Conservation (phyloP, 2,113 vertebrate species). For the Rhinichthys klamathensis region DNA sequence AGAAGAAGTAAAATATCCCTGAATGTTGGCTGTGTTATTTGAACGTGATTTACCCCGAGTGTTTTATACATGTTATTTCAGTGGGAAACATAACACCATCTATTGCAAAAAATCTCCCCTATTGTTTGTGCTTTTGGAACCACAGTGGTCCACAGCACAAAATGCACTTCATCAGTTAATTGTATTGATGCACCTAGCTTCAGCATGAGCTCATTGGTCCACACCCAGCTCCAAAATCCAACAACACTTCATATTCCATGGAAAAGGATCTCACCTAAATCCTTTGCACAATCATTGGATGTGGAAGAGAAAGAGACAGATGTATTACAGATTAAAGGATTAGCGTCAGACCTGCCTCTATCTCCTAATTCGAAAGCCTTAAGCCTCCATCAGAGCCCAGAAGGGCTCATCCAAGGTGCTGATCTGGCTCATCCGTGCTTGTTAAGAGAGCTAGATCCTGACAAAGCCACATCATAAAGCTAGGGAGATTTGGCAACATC, state of each 20-base stretch:
- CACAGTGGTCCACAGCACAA: not conserved
- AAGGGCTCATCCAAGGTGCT: slow-evolving; percentile 46
- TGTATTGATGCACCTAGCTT: not conserved
- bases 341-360: slow-evolving; percentile 27
- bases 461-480: slow-evolving; percentile 31
- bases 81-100: too few species aligned
- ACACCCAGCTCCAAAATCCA: not conserved
- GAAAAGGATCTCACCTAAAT: slow-evolving; percentile 21
- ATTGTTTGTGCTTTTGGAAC: not conserved
- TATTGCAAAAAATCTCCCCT: too few species aligned
- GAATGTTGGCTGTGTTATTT: too few species aligned
- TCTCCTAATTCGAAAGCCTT: slow-evolving; percentile 52
- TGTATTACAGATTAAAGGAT: slow-evolving; percentile 60
- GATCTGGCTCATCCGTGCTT: slow-evolving; percentile 41
- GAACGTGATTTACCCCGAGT: too few species aligned
- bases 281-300: slow-evolving; percentile 28
- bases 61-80: too few species aligned
- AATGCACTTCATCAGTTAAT: not conserved
- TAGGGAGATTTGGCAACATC: not conserved
- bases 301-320: slow-evolving; percentile 33
- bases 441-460: slow-evolving; percentile 8
- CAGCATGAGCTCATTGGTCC: not conserved
- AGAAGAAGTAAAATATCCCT: too few species aligned
- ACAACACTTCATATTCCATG: not conserved
- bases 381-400: slow-evolving; percentile 42